Percentiles rank a stretch among this genome's conserved stretches.
Conservation (phyloP, 2,113 vertebrate genomes). For the Neofelis nebulosa region DNA sequence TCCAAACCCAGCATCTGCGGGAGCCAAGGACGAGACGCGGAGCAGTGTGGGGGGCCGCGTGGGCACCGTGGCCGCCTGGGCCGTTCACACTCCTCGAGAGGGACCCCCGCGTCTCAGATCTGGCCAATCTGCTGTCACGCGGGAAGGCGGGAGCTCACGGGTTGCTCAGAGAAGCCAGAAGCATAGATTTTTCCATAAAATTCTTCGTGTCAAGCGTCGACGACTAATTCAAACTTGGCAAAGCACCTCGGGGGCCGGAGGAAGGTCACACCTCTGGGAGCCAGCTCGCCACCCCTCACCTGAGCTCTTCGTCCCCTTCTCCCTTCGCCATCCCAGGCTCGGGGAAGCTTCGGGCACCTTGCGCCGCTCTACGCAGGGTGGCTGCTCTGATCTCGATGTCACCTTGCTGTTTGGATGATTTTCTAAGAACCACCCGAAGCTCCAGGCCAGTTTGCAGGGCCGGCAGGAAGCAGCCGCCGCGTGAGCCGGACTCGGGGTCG, state of each 20-base stretch:
- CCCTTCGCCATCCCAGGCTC: fast-evolving
- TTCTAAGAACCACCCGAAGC: background rate
- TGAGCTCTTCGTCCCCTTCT: fast-evolving
- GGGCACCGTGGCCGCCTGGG: background rate
- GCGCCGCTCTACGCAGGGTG: fast-evolving
- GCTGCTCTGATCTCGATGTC: background rate
- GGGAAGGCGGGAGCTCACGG: background rate
- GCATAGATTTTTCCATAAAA: background rate
- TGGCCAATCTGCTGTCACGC: fast-evolving
- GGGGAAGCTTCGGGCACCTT: background rate
- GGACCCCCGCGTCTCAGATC: background rate
- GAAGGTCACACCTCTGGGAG: fast-evolving
- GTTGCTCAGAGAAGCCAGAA: background rate
- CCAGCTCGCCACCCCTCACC: background rate
- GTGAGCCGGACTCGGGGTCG: background rate
- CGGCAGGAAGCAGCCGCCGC: background rate
- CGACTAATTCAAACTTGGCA: background rate
- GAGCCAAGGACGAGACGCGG: fast-evolving
- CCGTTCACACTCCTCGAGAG: background rate
- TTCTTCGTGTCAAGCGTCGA: background rate
- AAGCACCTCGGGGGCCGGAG: too few species aligned
- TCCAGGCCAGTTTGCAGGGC: background rate
- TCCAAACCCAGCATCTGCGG: background rate
- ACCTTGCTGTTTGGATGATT: background rate
- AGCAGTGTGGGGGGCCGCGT: fast-evolving